Evolutionary conservation across 2,113 vertebrate genomes (phyloP).

Genomic region (Salvelinus sp.): DNA sequence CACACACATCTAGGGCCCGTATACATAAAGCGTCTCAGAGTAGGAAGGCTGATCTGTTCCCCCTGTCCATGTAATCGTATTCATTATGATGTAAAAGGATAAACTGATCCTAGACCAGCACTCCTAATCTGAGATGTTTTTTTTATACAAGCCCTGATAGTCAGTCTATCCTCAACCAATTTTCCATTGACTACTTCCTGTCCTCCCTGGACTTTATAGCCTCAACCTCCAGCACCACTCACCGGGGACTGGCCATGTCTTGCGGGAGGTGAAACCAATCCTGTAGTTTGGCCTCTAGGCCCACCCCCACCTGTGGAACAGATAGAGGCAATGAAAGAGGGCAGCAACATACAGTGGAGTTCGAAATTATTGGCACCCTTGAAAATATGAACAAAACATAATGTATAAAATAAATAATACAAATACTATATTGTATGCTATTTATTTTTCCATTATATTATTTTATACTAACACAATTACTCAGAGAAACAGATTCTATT

Average conservation of each 20-base stretch:
- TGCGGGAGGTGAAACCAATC: constrained; percentile 96
- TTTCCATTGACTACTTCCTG: background rate
- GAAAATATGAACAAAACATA: too few relatives aligned
- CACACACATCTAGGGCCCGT: background rate
- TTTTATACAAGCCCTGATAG: too few relatives aligned
- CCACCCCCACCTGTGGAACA: constrained; percentile 83
- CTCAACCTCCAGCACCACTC: constrained; percentile 38
- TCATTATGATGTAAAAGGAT: too few relatives aligned
- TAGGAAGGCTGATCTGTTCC: too few relatives aligned
- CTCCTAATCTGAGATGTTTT: background rate
- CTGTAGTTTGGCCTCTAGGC: constrained; percentile 92
- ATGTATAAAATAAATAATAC: too few relatives aligned
- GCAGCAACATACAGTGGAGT: background rate
- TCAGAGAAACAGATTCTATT: too few relatives aligned
- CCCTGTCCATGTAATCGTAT: too few relatives aligned
- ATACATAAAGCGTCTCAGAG: background rate
- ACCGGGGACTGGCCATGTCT: constrained; percentile 96
- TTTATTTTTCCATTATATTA: too few relatives aligned
- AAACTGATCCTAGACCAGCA: too few relatives aligned
- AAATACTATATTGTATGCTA: too few relatives aligned
- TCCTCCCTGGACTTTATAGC: background rate
- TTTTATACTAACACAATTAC: too few relatives aligned
- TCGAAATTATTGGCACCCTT: too few relatives aligned
- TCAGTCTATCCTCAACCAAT: background rate
- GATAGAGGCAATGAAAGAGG: background rate